Evolutionary conservation across 2,113 vertebrate genomes (phyloP).

Genomic region (Dryoscopus gambensis): DNA sequence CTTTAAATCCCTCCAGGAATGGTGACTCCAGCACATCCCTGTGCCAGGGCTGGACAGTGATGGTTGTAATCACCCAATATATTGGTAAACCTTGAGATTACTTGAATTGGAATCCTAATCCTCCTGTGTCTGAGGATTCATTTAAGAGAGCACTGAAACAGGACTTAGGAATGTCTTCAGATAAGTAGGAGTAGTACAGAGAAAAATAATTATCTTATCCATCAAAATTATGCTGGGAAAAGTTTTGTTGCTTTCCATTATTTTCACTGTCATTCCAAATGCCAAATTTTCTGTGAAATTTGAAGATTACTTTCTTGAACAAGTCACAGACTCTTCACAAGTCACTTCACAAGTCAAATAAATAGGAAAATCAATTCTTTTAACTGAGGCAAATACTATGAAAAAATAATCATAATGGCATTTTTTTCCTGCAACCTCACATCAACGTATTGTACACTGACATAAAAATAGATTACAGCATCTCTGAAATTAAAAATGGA

Average conservation of each 20-base stretch:
- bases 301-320: slow-evolving; percentile 28
- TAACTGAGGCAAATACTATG: slow-evolving; percentile 45
- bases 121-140: neutral
- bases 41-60: neutral
- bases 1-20: neutral
- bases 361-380: slow-evolving; percentile 68
- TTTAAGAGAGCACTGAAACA: neutral
- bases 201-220: neutral
- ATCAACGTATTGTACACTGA: slow-evolving; percentile 45
- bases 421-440: slow-evolving; percentile 22
- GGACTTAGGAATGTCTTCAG: neutral
- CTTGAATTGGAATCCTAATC: neutral
- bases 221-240: neutral
- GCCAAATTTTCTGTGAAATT: slow-evolving; percentile 38
- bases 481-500: slow-evolving; percentile 74
- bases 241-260: neutral
- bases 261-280: slow-evolving; percentile 4
- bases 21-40: neutral
- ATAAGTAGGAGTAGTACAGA: neutral
- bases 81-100: neutral
- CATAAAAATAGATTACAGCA: slow-evolving; percentile 69
- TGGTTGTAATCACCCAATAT: neutral
- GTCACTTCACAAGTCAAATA: slow-evolving; percentile 60
- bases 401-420: slow-evolving; percentile 55
- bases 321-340: slow-evolving; percentile 12